Evolutionary conservation across 2,888 invertebrate species (phyloP), one percentile per base, ranked within the genome.

Genomic region (Fragum whitleyi): DNA sequence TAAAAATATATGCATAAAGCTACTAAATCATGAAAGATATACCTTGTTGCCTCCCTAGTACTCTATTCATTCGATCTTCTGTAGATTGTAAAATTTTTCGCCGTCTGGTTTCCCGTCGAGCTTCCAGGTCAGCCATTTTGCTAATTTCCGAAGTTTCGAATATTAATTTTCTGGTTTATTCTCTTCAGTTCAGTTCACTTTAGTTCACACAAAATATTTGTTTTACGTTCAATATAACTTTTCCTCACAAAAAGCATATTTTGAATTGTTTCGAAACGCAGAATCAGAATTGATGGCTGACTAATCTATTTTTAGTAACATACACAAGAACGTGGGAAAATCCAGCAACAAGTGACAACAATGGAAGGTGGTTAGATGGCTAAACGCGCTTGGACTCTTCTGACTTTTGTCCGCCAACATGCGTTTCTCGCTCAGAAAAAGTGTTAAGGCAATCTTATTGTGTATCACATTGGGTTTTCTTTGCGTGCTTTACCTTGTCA

Each of bases 11-110:
- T n/a, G n/a, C n/a, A n/a, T n/a, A n/a, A n/a, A n/a, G n/a, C n/a
- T n/a, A n/a, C n/a, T n/a, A n/a, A n/a, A n/a, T n/a, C n/a, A 32
- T 19, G 19, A 19, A 2, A 32, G 28, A 32, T 19, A 7, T 19
- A 65, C 65, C 65, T 7, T 14, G 1, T 55, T 55, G 53, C 28
- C 55, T 70, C 21, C 89, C 89, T 19, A 88, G 69, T 9, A 90
- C 81, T 72, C 76, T 80, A 59, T 88, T 89, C 86, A 92, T 87
- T 32, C 92, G 86, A 71, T 87, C 87, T 77, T 91, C 88, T 0
- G 90, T 86, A 77, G 90, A 88, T 75, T 90, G 85, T 2, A 90
- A 77, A 47, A 92, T 90, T 83, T 89, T 91, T 74, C 80, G 77
- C 68, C 88, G 72, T 55, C 92, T 78, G 23, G 89, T 90, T 81